Evolutionary conservation across 2,113 vertebrate species (phyloP).

Genomic region (Neolamprologus devosi): DNA sequence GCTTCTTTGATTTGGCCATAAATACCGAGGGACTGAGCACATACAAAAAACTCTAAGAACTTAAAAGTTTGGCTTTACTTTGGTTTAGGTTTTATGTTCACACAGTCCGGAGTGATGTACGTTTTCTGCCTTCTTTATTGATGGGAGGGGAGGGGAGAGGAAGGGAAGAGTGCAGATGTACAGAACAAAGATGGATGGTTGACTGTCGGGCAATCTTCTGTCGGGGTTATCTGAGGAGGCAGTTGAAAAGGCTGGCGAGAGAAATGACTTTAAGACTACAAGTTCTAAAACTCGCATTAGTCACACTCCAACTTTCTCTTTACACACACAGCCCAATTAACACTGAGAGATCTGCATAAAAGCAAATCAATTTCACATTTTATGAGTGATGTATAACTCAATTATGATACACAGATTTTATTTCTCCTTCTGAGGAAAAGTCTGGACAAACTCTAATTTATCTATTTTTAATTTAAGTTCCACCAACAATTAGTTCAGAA

Average conservation of each 20-base stretch:
- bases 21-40: background rate
- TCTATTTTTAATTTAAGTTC: background rate
- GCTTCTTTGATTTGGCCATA: background rate
- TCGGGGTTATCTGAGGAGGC: background rate
- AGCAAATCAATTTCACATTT: background rate
- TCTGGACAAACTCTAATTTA: background rate
- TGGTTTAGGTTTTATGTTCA: constrained; percentile 1
- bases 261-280: background rate
- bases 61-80: background rate
- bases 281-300: background rate
- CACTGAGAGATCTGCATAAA: background rate
- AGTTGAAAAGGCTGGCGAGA: background rate
- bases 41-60: background rate
- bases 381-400: background rate
- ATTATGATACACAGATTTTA: background rate
- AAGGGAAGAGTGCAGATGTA: background rate
- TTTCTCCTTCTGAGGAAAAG: background rate
- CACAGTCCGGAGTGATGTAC: background rate
- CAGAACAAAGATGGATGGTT: background rate
- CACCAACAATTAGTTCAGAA: background rate
- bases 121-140: background rate
- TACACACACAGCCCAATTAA: background rate
- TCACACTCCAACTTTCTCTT: background rate
- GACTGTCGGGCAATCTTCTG: background rate
- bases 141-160: background rate